Conservation (phyloP, 2,797 vertebrate genomes). For the Chaenodraco wilsoni region DNA sequence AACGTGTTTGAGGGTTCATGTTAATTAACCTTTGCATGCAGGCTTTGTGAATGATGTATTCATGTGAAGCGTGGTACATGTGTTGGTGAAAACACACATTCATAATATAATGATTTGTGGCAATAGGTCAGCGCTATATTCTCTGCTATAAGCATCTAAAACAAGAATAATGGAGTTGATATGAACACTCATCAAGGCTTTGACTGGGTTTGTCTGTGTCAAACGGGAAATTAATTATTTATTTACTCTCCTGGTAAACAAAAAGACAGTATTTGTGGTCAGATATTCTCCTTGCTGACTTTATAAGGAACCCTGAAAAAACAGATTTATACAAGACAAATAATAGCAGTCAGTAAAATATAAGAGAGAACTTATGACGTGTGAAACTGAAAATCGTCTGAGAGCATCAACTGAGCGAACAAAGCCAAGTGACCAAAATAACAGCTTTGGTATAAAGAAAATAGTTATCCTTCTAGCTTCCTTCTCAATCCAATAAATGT, state of each 20-base stretch:
- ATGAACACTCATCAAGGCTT: slow-evolving; percentile 2
- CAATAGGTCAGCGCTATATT: slow-evolving; percentile 1
- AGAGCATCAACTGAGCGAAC: slow-evolving; percentile 89
- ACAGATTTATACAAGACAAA: slow-evolving; percentile 74
- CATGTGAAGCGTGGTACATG: slow-evolving; percentile 24
- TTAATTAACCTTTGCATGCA: slow-evolving; percentile 54
- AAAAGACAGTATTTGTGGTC: slow-evolving; percentile 4
- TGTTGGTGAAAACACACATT: slow-evolving; percentile 31
- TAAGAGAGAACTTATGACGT: slow-evolving; percentile 85
- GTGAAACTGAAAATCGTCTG: slow-evolving; percentile 80
- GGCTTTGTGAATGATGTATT: slow-evolving; percentile 37
- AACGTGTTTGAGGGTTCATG: slow-evolving; percentile 43
- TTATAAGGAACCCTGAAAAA: slow-evolving; percentile 64
- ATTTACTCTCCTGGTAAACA: neutral
- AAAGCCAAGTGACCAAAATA: slow-evolving; percentile 84
- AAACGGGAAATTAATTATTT: neutral
- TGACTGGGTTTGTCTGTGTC: slow-evolving; percentile 3
- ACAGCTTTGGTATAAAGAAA: slow-evolving; percentile 66
- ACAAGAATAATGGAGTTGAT: slow-evolving; percentile 4
- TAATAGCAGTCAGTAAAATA: slow-evolving; percentile 83
- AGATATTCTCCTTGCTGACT: slow-evolving; percentile 2
- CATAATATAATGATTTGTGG: slow-evolving; percentile 25
- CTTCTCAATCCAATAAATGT: slow-evolving; percentile 93
- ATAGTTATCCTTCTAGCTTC: slow-evolving; percentile 80
- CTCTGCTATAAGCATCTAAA: slow-evolving; percentile 5